A percentile compares a stretch with the other conserved stretches of the same genome.
Conservation (phyloP, 2,113 vertebrate species). For the Esox niger region DNA sequence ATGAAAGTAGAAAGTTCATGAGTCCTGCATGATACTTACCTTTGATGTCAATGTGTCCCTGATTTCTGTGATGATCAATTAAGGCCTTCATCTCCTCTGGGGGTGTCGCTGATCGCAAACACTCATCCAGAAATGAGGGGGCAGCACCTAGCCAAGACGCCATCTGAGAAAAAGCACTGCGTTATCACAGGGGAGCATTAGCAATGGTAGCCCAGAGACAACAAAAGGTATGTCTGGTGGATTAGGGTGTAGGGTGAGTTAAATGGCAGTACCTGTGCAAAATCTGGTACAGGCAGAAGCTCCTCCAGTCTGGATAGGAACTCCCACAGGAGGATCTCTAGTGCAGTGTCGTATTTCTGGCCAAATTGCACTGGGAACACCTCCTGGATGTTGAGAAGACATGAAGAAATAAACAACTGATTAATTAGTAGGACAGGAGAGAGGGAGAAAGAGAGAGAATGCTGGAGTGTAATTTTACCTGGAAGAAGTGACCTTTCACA, state of each 20-base stretch:
- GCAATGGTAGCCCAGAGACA: too few species aligned
- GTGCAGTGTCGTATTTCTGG: conserved; percentile 67
- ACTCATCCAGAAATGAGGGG: conserved; percentile 62
- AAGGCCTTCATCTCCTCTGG: conserved; percentile 61
- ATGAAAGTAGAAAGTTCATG: neutral
- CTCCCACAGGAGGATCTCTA: conserved; percentile 81
- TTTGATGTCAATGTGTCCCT: conserved; percentile 63
- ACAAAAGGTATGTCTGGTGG: neutral
- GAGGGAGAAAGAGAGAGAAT: neutral
- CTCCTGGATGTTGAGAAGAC: conserved; percentile 56
- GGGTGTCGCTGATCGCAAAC: conserved; percentile 55
- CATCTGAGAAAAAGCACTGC: conserved; percentile 45
- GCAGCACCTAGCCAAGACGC: conserved; percentile 55
- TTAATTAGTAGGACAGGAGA: neutral
- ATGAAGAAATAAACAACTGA: neutral
- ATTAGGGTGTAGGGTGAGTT: neutral
- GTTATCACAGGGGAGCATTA: too few species aligned
- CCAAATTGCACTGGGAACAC: conserved; percentile 78
- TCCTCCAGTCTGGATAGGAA: conserved; percentile 78
- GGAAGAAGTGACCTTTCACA: conserved; percentile 64
- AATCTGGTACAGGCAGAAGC: conserved; percentile 69
- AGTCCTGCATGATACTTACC: conserved; percentile 30
- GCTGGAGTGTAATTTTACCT: conserved; percentile 44
- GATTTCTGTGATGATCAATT: conserved; percentile 63
- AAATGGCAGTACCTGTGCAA: conserved; percentile 63